Percentiles rank a stretch among this genome's conserved stretches.
phyloP scores from a whole-genome alignment of 1,140 invertebrate genomes.

The Drosophila melanica region DNA sequence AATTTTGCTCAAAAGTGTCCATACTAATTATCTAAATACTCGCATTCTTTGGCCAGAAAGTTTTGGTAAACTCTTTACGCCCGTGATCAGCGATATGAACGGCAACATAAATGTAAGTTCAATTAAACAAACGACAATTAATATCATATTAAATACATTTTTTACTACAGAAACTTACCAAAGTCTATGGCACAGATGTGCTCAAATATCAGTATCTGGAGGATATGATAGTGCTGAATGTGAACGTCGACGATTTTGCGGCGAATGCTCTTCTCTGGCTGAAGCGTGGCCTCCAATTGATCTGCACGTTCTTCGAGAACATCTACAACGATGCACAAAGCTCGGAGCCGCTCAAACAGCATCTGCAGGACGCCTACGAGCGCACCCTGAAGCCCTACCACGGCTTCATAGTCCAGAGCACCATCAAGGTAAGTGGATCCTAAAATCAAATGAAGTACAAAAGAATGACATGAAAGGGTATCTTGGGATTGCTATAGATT shows the following conservation, averaged over 20 bases:
- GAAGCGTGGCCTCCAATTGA: slow-evolving; percentile 80
- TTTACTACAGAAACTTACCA: slow-evolving; percentile 87
- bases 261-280: slow-evolving; percentile 85
- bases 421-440: slow-evolving; percentile 63
- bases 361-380: slow-evolving; percentile 79
- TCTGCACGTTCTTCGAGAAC: slow-evolving; percentile 81
- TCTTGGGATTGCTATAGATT: too few species aligned
- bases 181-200: slow-evolving; percentile 85
- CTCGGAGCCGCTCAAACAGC: slow-evolving; percentile 66
- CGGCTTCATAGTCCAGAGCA: slow-evolving; percentile 82
- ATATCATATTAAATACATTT: background rate
- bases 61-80: slow-evolving; percentile 89
- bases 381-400: slow-evolving; percentile 81
- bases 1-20: background rate
- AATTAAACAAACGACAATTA: too few species aligned
- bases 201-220: slow-evolving; percentile 86
- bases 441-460: background rate
- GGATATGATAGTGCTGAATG: slow-evolving; percentile 87
- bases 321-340: slow-evolving; percentile 72
- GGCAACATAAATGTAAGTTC: slow-evolving; percentile 89
- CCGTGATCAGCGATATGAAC: slow-evolving; percentile 90
- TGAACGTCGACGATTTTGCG: slow-evolving; percentile 86
- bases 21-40: slow-evolving; percentile 6
- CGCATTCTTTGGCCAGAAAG: slow-evolving; percentile 87
- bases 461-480: too few species aligned